Conservation (phyloP, 2,797 vertebrate species). For the Stomatorhinus walkeri region DNA sequence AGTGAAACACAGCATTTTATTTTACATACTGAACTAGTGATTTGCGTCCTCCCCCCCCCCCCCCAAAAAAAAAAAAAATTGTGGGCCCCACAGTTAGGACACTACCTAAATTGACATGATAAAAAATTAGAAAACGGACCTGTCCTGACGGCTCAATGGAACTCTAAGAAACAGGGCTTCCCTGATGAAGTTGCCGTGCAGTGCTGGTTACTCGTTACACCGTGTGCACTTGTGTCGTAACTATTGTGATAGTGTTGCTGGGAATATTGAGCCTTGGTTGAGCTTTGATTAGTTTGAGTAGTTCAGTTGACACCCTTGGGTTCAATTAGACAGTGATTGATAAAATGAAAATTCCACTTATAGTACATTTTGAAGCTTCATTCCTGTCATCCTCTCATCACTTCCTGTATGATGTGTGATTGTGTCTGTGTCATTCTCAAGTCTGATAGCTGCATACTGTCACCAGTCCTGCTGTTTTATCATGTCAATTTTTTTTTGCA, state of each 20-base stretch:
- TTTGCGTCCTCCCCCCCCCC: background rate
- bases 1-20: background rate
- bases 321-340: background rate
- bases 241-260: background rate
- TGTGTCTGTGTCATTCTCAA: background rate
- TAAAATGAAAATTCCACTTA: background rate
- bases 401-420: background rate
- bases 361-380: background rate
- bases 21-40: background rate
- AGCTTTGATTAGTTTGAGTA: background rate
- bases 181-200: constrained; percentile 55
- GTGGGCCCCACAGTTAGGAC: background rate
- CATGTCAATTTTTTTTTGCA: background rate
- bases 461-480: background rate
- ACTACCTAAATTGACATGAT: background rate
- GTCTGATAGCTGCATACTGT: background rate
- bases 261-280: background rate
- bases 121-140: constrained; percentile 27
- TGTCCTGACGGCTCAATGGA: constrained; percentile 59
- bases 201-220: constrained; percentile 43
- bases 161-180: constrained; percentile 54
- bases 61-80: background rate
- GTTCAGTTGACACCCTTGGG: background rate
- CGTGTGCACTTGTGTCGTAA: constrained; percentile 36
- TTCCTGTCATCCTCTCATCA: background rate